Evolutionary conservation across 2,113 vertebrate species (phyloP).

Genomic region (Aviceda subcristata): DNA sequence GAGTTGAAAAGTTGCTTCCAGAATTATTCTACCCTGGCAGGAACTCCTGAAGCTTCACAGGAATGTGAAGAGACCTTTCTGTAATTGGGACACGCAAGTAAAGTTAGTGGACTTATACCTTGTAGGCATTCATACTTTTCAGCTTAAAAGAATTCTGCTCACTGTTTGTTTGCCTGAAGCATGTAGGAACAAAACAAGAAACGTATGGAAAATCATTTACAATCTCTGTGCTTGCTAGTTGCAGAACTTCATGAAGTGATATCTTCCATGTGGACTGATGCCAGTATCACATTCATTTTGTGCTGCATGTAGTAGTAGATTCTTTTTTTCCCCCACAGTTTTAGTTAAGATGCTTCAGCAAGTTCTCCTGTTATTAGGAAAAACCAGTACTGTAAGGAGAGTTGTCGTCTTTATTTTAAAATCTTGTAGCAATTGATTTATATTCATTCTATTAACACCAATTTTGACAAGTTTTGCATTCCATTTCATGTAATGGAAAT

Average conservation of each 20-base stretch:
- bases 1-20: background rate
- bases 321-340: background rate
- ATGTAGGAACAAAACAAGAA: background rate
- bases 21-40: background rate
- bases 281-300: background rate
- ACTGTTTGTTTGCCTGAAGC: background rate
- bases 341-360: background rate
- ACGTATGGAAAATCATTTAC: background rate
- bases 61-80: background rate
- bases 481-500: background rate
- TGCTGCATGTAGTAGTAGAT: background rate
- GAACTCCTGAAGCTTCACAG: background rate
- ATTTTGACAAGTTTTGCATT: background rate
- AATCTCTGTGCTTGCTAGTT: background rate
- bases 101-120: background rate
- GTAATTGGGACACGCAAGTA: background rate
- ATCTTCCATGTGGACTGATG: background rate
- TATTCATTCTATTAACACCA: background rate
- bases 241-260: background rate
- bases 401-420: slow-evolving; percentile 30
- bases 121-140: background rate
- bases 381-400: background rate
- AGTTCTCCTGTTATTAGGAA: background rate
- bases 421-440: background rate
- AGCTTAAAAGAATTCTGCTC: background rate